These are phyloP conservation scores for Scylla paramamosain DNA, from an alignment of 1,140 invertebrate species.

Conservation along the genomic window DNA sequence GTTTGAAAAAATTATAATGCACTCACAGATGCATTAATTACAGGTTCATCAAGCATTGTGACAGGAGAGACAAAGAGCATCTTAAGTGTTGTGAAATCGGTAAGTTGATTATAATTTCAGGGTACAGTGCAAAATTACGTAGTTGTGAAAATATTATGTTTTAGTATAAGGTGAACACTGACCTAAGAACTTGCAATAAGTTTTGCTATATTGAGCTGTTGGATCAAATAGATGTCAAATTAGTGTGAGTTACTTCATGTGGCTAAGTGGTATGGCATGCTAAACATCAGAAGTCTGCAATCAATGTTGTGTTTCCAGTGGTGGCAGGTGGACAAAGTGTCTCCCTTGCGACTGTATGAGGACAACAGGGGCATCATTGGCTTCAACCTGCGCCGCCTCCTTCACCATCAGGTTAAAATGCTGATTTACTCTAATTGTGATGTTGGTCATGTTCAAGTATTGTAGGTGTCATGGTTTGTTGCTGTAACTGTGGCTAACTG, in stretches of 20 bases:
- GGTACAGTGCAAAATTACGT: not conserved
- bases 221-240: too few species aligned
- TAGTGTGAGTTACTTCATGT: not conserved
- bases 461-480: too few species aligned
- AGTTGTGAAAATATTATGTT: not conserved
- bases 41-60: conserved; percentile 63
- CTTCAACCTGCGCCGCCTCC: conserved; percentile 62
- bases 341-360: conserved; percentile 58
- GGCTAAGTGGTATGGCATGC: not conserved
- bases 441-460: not conserved
- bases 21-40: not conserved
- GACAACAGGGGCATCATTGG: conserved; percentile 65
- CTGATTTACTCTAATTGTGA: not conserved
- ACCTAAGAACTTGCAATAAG: too few species aligned
- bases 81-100: conserved; percentile 59
- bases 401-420: conserved; percentile 56
- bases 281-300: not conserved
- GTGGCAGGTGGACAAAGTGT: conserved; percentile 68
- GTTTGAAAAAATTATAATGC: too few species aligned
- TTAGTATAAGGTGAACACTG: not conserved
- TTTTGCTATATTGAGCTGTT: too few species aligned
- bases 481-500: too few species aligned
- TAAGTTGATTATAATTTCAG: conserved; percentile 26
- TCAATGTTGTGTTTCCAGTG: conserved; percentile 40
- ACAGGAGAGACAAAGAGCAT: conserved; percentile 70